Evolutionary conservation across 2,888 invertebrate species (phyloP), one percentile per base, ranked within the genome.

Genomic region (Leucophenga maculata): DNA sequence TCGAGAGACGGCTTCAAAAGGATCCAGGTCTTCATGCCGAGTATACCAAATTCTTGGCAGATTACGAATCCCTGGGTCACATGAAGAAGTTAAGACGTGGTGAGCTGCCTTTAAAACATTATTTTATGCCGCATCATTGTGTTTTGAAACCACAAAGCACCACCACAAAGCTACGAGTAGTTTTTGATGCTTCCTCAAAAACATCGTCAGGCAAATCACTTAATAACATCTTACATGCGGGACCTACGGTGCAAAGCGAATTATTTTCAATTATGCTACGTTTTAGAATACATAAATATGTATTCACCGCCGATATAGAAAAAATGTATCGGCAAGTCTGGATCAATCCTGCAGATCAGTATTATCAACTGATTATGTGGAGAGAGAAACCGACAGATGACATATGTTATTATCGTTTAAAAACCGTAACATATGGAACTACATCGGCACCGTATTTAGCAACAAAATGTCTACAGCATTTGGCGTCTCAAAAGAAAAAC

Each of bases 241-340:
- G 46, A 3, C 46, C 46, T 14, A 46, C 46, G 13, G 46, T 48
- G 50, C 52, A 64, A 68, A 68, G 18, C 32, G 16, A 48, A 65
- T 48, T n/a, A 4, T 52, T 65, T 65, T 26, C n/a, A 13, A 65
- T 55, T 39, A 16, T 66, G 22, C 44, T 66, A 20, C 18, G 66
- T 16, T 66, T 66, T 66, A 52, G 55, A 14, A 14, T 52, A 6
- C 52, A 52, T 59, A 50, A 46, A 18, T 46, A 65, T 39, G n/a
- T n/a, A n/a, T n/a, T n/a, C n/a, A n/a, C n/a, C n/a, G 65, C 26
- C 3, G 39, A 26, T 31, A 59, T 26, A 2, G 31, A 3, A 1
- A 31, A 59, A 50, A 70, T 67, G 59, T 70, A 67, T 18, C 64
- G 67, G 14, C 59, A 59, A 31, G 14, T 59, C 13, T 59, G 59